Base-by-base conservation (phyloP, 2,888 invertebrate species). In the Anoncus sp. region DNA sequence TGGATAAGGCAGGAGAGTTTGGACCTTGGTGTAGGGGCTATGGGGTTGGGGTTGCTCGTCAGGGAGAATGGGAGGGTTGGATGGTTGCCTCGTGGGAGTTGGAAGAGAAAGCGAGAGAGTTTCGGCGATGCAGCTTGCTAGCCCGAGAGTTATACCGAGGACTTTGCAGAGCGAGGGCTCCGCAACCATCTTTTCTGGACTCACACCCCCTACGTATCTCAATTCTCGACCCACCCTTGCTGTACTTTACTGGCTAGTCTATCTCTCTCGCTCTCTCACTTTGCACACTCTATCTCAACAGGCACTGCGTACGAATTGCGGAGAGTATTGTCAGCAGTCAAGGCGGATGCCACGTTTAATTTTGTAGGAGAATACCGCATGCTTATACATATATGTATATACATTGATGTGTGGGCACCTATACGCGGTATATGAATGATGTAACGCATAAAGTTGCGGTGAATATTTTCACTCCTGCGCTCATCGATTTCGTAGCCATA, bases 141-240 rank as follows among this genome's bases (percentile, higher is more conserved):
- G 80, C 57, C 73, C 79, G 79, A 80, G 87, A 86, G 86, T 88
- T 88, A 88, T 87, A 86, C 88, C 84, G 87, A 87, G 87, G 87
- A 87, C 86, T 87, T 70, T 67, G 49, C 87, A 77, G 86, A 27
- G 3, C 24, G 51, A 38, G 35, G 85, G 86, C 86, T 88, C 87
- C 31, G 55, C 88, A 88, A 89, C 89, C 89, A 89, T 89, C 89
- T 88, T 88, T 89, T 88, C 89, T 87, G 87, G 87, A 87, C 89
- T 88, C 88, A 86, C 87, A 88, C 89, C 86, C 87, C 84, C 60
- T 7, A n/a, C 47, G 86, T 85, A 87, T 86, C 86, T 86, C 82
- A 81, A 70, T 57, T 75, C 59, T 75, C 57, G 20, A 76, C 81
- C 83, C 80, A 72, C 57, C 71, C 67, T 77, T 71, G 49, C 45